A percentile compares a stretch with the other conserved stretches of the same genome.
Evolutionary conservation across 2,797 vertebrate genomes (phyloP).

Genomic region (Sebastes variabilis): DNA sequence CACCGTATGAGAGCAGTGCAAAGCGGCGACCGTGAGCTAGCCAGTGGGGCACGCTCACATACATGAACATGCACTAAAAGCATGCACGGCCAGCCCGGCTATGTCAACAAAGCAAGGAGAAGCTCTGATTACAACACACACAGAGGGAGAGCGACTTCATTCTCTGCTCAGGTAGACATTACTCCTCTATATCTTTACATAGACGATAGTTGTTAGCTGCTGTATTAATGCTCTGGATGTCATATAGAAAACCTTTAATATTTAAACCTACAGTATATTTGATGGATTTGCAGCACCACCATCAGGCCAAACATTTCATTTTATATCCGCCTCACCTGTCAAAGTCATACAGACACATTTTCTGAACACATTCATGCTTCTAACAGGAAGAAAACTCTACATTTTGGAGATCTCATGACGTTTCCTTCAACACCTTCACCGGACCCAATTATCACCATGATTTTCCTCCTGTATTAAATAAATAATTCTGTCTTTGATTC

Average conservation of each 20-base stretch:
- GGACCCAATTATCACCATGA: neutral
- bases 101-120: too few species aligned
- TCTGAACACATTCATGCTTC: neutral
- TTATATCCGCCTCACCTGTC: neutral
- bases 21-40: accelerated
- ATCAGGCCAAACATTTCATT: neutral
- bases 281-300: neutral
- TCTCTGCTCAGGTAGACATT: too few species aligned
- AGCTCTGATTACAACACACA: too few species aligned
- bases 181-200: too few species aligned
- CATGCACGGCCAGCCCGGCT: too few species aligned
- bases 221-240: too few species aligned
- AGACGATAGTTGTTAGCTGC: too few species aligned
- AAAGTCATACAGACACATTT: neutral
- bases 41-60: too few species aligned
- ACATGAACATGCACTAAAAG: too few species aligned
- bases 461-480: neutral
- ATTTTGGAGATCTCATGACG: neutral
- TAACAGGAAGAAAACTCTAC: neutral
- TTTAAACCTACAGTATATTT: neutral
- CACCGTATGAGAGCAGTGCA: too few species aligned
- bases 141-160: too few species aligned
- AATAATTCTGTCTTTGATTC: neutral
- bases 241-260: neutral
- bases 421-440: neutral